phyloP scores from a whole-genome alignment of 2,797 vertebrate genomes.

The Pantherophis alleghaniensis region DNA sequence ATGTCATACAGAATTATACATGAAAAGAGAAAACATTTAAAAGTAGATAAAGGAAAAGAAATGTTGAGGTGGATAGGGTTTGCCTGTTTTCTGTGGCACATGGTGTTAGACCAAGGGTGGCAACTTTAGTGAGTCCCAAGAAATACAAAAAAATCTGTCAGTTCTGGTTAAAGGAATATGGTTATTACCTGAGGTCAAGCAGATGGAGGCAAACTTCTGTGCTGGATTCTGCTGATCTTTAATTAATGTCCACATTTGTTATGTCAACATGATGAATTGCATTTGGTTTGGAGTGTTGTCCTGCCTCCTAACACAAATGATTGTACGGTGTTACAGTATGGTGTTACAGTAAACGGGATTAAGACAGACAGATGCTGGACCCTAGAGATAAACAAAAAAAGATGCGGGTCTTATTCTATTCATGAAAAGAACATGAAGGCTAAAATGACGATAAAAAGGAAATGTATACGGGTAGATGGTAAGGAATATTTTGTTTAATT shows the following conservation, averaged over 20 bases:
- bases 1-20: not conserved
- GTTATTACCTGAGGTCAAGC: constrained; percentile 81
- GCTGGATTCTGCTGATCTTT: constrained; percentile 77
- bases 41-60: constrained; percentile 11
- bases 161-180: constrained; percentile 73
- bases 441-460: not conserved
- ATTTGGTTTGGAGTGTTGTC: constrained; percentile 62
- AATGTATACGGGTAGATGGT: not conserved
- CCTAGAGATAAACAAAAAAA: constrained; percentile 16
- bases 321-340: constrained; percentile 46
- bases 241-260: constrained; percentile 83
- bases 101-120: constrained; percentile 66
- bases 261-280: constrained; percentile 77
- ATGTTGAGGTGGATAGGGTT: constrained; percentile 31
- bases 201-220: constrained; percentile 80
- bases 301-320: constrained; percentile 51
- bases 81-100: constrained; percentile 62
- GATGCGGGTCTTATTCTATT: not conserved
- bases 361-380: not conserved
- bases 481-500: not conserved
- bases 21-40: not conserved
- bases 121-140: constrained; percentile 66
- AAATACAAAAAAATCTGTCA: constrained; percentile 80
- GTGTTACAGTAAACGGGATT: not conserved
- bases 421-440: not conserved